Conservation (phyloP, 1,140 invertebrate species). For the Zelostemma sp. region DNA sequence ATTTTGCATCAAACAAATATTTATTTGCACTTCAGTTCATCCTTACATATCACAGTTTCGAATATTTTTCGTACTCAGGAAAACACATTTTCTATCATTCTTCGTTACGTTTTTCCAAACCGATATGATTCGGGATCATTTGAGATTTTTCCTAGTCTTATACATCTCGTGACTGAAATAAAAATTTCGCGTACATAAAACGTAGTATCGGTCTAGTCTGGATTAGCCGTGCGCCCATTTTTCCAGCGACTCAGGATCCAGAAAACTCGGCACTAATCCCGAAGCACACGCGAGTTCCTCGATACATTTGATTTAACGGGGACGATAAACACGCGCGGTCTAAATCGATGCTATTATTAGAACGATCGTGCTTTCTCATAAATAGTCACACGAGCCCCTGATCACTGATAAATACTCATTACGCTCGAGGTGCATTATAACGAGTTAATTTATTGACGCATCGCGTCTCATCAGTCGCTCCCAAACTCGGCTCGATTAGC, state of each 20-base stretch:
- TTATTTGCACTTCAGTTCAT: too few species aligned
- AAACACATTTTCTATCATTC: too few species aligned
- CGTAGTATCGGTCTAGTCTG: too few species aligned
- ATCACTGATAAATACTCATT: slow-evolving; percentile 46
- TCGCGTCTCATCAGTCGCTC: slow-evolving; percentile 30
- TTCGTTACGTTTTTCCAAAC: too few species aligned
- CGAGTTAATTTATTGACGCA: slow-evolving; percentile 48
- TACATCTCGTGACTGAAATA: too few species aligned
- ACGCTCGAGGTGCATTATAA: slow-evolving; percentile 36
- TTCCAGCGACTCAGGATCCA: slow-evolving; percentile 33
- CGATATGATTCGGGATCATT: too few species aligned
- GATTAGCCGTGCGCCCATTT: too few species aligned
- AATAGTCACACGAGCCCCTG: slow-evolving; percentile 47
- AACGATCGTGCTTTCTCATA: slow-evolving; percentile 49
- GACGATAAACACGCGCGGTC: slow-evolving; percentile 48
- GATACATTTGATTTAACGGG: slow-evolving; percentile 44
- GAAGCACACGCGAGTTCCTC: slow-evolving; percentile 44
- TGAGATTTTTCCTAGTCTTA: too few species aligned
- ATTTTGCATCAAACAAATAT: too few species aligned
- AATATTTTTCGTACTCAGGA: too few species aligned
- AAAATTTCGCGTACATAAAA: too few species aligned
- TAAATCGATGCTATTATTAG: slow-evolving; percentile 51
- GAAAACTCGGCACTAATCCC: slow-evolving; percentile 37
- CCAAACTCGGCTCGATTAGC: slow-evolving; percentile 36
- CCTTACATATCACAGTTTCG: too few species aligned